A percentile compares a stretch with the other conserved stretches of the same genome.
phyloP scores from a whole-genome alignment of 2,797 vertebrate species.

The Labroides dimidiatus region DNA sequence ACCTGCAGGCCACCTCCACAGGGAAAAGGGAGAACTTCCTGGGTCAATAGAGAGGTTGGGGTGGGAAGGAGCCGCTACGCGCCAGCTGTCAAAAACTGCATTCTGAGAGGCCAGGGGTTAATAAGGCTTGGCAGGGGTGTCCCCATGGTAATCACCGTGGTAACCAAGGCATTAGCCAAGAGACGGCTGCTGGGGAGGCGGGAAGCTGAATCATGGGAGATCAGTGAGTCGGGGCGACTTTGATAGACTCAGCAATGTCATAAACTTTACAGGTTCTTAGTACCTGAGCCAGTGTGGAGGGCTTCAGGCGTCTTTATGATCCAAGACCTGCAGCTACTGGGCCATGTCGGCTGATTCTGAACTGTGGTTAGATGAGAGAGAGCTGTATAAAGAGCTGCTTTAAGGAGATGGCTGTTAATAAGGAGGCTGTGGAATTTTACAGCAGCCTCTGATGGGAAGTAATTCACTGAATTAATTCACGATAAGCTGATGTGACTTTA shows the following conservation, averaged over 20 bases:
- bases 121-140: constrained; percentile 64
- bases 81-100: constrained; percentile 68
- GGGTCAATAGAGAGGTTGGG: constrained; percentile 59
- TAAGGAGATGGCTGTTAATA: constrained; percentile 23
- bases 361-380: constrained; percentile 23
- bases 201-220: constrained; percentile 16
- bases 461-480: constrained; percentile 7
- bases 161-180: constrained; percentile 51
- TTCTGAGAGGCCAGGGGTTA: constrained; percentile 63
- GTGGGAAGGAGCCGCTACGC: constrained; percentile 41
- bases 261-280: constrained; percentile 64
- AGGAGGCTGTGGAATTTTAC: constrained; percentile 41
- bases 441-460: background rate
- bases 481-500: constrained; percentile 40
- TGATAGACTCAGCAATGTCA: constrained; percentile 35
- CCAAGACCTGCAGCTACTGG: constrained; percentile 40
- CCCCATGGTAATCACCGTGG: constrained; percentile 61
- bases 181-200: constrained; percentile 33
- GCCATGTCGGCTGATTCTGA: constrained; percentile 45
- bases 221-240: constrained; percentile 16
- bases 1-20: constrained; percentile 39
- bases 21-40: constrained; percentile 47
- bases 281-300: constrained; percentile 14
- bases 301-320: constrained; percentile 40
- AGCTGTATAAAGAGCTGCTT: constrained; percentile 36